phyloP scores from a whole-genome alignment of 2,888 invertebrate species.

The Noctua comes region DNA sequence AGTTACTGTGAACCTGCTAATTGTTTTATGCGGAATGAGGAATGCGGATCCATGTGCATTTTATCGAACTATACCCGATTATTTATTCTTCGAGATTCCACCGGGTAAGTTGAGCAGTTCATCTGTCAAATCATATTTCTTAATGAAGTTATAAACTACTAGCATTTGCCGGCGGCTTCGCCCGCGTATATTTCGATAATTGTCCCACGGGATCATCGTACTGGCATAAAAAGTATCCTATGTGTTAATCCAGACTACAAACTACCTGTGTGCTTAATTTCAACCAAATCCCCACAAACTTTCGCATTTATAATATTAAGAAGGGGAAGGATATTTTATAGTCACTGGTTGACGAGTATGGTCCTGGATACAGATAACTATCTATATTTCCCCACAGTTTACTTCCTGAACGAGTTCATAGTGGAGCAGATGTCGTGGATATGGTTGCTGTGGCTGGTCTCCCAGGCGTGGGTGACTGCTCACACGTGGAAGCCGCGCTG shows the following conservation, averaged over 20 bases:
- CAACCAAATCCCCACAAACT: too few species aligned
- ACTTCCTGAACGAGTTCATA: slow-evolving; percentile 89
- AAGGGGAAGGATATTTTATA: background rate
- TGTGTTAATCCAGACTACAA: too few species aligned
- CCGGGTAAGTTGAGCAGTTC: slow-evolving; percentile 81
- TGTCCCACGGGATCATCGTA: too few species aligned
- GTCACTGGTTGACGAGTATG: background rate
- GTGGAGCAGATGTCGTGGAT: slow-evolving; percentile 93
- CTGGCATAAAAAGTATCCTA: too few species aligned
- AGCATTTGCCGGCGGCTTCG: too few species aligned
- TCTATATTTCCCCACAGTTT: slow-evolving; percentile 75
- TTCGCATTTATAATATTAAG: too few species aligned
- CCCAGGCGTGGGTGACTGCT: slow-evolving; percentile 96
- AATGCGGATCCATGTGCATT: slow-evolving; percentile 92
- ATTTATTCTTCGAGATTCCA: slow-evolving; percentile 96
- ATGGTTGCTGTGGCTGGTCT: slow-evolving; percentile 95
- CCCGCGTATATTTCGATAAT: too few species aligned
- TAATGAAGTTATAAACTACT: background rate
- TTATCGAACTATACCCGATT: slow-evolving; percentile 93
- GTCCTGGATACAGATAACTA: background rate
- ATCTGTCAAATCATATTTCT: background rate
- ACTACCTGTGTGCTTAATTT: too few species aligned
- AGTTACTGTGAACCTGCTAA: slow-evolving; percentile 92
- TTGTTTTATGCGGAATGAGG: slow-evolving; percentile 92
- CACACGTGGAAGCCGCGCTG: slow-evolving; percentile 96